These are phyloP conservation scores for Seira musarum DNA, from an alignment of 2,888 invertebrate species.

Conservation along the genomic window DNA sequence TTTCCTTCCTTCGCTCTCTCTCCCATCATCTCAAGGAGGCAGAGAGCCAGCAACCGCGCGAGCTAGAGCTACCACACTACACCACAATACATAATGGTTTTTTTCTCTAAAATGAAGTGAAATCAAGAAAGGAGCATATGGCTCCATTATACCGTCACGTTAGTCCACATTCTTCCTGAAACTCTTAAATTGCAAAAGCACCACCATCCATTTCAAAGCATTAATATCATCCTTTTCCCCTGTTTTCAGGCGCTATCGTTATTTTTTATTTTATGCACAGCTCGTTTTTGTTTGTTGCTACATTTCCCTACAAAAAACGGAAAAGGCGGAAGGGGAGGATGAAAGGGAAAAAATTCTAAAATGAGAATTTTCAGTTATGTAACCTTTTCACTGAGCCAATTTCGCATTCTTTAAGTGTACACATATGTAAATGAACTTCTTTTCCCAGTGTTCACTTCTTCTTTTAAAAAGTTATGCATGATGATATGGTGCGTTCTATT, in stretches of 20 bases:
- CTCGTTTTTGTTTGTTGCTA: conserved; percentile 18
- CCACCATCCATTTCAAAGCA: neutral
- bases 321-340: neutral
- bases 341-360: conserved; percentile 21
- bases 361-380: conserved; percentile 17
- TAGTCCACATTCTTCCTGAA: too few relatives aligned
- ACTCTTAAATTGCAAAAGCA: too few relatives aligned
- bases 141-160: conserved; percentile 7
- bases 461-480: conserved; percentile 14
- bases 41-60: too few relatives aligned
- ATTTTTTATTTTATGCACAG: conserved; percentile 28
- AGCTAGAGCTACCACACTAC: neutral
- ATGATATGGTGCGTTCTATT: conserved; percentile 11
- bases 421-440: conserved; percentile 54
- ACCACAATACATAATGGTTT: conserved; percentile 15
- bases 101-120: conserved; percentile 30
- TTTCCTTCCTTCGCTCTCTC: too few relatives aligned
- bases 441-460: conserved; percentile 45
- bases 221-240: conserved; percentile 26
- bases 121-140: conserved; percentile 32
- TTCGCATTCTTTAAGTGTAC: conserved; percentile 56
- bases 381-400: conserved; percentile 21
- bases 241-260: conserved; percentile 13
- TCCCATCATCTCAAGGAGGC: too few relatives aligned
- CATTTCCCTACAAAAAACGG: conserved; percentile 7